Conservation (phyloP, 1,140 invertebrate species). For the Triops longicaudatus region DNA sequence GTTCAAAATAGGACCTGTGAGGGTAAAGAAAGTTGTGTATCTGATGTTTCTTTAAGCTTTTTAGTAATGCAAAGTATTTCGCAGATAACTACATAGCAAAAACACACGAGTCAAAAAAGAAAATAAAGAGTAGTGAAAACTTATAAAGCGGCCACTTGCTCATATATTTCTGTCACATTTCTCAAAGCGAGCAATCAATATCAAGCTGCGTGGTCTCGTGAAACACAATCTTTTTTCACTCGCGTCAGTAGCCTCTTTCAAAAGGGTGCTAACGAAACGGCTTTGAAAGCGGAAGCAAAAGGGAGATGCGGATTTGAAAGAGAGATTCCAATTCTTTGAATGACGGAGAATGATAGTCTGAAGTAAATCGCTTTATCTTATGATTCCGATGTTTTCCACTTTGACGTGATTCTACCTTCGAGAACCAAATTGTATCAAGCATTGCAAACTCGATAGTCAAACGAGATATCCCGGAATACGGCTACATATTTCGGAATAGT, state of each 20-base stretch:
- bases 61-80: too few relatives aligned
- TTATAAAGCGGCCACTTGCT: neutral
- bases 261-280: neutral
- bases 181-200: neutral
- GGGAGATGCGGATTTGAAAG: neutral
- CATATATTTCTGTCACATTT: neutral
- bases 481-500: too few relatives aligned
- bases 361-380: neutral
- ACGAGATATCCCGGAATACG: too few relatives aligned
- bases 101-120: too few relatives aligned
- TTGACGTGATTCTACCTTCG: too few relatives aligned
- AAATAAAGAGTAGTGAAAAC: too few relatives aligned
- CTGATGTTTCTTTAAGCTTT: too few relatives aligned
- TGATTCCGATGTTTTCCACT: neutral
- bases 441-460: too few relatives aligned
- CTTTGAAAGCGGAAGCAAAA: neutral
- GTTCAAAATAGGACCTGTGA: too few relatives aligned
- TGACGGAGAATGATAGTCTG: neutral
- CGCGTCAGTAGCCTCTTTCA: neutral
- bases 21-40: too few relatives aligned
- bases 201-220: neutral
- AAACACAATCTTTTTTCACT: neutral
- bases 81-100: too few relatives aligned
- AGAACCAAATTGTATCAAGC: too few relatives aligned
- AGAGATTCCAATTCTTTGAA: neutral